phyloP scores from a whole-genome alignment of 1,140 invertebrate genomes.

The Colletes gigas region DNA sequence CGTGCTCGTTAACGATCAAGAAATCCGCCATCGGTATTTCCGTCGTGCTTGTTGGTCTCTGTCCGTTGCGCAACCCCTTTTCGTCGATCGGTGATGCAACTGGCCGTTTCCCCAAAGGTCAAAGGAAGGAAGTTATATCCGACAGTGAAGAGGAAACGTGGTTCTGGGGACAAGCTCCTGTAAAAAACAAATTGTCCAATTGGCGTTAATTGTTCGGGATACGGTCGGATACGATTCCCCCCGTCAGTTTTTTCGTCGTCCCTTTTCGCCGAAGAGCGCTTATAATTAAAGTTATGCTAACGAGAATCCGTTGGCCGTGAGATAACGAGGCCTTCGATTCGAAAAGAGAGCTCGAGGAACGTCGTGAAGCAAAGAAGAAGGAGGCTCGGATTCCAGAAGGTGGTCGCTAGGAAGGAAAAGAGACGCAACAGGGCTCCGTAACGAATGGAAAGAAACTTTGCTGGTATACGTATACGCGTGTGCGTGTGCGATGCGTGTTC shows the following conservation, averaged over 20 bases:
- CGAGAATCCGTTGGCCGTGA: slow-evolving; percentile 65
- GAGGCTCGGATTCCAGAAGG: slow-evolving; percentile 1
- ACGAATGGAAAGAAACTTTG: slow-evolving; percentile 6
- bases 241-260: slow-evolving; percentile 13
- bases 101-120: not conserved
- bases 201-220: slow-evolving; percentile 55
- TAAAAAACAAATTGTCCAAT: slow-evolving; percentile 10
- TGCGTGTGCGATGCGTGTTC: slow-evolving; percentile 5
- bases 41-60: not conserved
- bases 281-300: slow-evolving; percentile 70
- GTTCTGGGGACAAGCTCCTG: too few species aligned
- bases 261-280: slow-evolving; percentile 32
- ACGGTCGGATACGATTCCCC: slow-evolving; percentile 12
- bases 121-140: not conserved
- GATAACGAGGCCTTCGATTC: slow-evolving; percentile 71
- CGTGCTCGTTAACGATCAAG: slow-evolving; percentile 31
- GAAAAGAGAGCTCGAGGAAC: slow-evolving; percentile 57
- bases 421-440: too few species aligned
- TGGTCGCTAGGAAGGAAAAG: too few species aligned
- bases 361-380: slow-evolving; percentile 8
- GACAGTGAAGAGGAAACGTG: not conserved
- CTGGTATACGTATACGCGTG: slow-evolving; percentile 19
- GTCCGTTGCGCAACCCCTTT: not conserved
- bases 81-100: not conserved
- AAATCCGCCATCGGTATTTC: slow-evolving; percentile 7